Evolutionary conservation across 2,113 vertebrate species (phyloP), one percentile per base, ranked within the genome.

Genomic region (Gymnocephalus cernua): DNA sequence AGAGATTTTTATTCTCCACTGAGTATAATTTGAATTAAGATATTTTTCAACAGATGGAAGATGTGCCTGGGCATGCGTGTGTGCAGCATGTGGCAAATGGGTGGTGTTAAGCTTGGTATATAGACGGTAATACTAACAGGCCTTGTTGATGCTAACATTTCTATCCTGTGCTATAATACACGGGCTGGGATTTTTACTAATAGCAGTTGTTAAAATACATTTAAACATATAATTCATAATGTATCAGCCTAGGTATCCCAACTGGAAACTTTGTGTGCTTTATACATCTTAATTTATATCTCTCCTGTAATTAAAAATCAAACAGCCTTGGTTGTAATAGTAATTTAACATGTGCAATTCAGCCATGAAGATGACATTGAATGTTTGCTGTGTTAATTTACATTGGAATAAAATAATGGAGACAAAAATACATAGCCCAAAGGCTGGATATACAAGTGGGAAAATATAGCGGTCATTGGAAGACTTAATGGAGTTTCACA

Each of bases 31-130:
- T 25, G 19, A 77, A 79, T 86, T 21, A 9, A 58, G 67, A 47
- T 69, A 5, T 48, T 58, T 67, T 48, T 58, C 25, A 61, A 35
- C 50, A 80, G 74, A 74, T 82, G 76, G 64, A 76, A 59, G 66
- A 63, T 74, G 62, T 58, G 73, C 4, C 50, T 73, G 44, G 35
- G 68, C 54, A 53, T 63, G 77, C 16, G 57, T 48, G 27, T 48
- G 50, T 54, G 44, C 75, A 61, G 70, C 74, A 44, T 48, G 13
- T 47, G 61, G 51, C 77, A 77, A 35, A 63, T 72, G 51, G 32
- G 10, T 63, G 35, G 53, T 74, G 59, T 71, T 79, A 51, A 74
- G 35, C 53, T 41, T 38, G 47, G 53, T 63, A 54, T 79, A 25
- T 18, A 64, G 27, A 64, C 53, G 45, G 18, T 57, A 27, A 75